Conservation (phyloP, 2,797 vertebrate species). For the Chaetophractus vellerosus region DNA sequence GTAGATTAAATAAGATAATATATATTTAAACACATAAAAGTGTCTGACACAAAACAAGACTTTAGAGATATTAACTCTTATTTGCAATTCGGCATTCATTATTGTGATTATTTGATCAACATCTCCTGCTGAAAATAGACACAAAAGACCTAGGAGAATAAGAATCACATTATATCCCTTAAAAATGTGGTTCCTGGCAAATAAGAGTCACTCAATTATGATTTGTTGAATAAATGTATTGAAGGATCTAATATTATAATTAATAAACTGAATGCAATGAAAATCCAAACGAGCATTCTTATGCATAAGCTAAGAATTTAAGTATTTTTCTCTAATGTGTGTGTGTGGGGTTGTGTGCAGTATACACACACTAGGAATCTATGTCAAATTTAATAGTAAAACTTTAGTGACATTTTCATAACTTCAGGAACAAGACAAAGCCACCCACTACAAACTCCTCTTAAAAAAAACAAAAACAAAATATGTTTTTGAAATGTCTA, state of each 20-base stretch:
- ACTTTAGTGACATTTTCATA: background rate
- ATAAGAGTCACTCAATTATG: no score
- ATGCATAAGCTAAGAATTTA: background rate
- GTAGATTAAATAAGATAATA: background rate
- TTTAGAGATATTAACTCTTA: background rate
- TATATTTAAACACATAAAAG: background rate
- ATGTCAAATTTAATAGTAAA: background rate
- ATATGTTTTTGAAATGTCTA: background rate
- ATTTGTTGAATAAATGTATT: no score
- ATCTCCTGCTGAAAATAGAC: background rate
- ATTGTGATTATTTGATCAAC: background rate
- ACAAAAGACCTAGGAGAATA: background rate
- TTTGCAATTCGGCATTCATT: background rate
- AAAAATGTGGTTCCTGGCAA: background rate
- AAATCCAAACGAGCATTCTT: background rate
- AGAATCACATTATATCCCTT: background rate
- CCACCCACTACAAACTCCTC: background rate
- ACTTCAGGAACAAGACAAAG: background rate
- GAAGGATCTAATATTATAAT: background rate
- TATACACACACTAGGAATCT: background rate
- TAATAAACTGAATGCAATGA: background rate
- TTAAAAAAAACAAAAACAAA: no score
- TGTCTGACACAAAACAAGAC: background rate
- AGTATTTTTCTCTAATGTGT: background rate
- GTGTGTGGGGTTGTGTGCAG: background rate